A percentile compares a stretch with the other conserved stretches of the same genome.
Evolutionary conservation across 2,888 invertebrate species (phyloP).

Genomic region (Hartigia nigra): DNA sequence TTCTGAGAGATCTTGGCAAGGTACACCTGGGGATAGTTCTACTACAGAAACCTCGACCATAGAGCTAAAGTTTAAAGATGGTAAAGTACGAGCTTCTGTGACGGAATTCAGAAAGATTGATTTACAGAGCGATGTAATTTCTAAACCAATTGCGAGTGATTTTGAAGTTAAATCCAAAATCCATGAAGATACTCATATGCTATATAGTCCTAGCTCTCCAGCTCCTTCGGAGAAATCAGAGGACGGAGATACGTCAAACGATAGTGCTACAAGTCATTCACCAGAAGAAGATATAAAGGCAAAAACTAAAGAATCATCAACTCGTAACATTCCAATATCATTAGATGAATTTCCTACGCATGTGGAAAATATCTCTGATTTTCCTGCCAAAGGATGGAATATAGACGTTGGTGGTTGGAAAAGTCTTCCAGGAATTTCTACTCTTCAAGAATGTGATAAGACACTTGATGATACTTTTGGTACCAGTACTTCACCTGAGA

Average conservation of each 20-base stretch:
- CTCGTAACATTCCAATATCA: slow-evolving; percentile 18
- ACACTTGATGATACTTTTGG: neutral
- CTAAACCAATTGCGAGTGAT: slow-evolving; percentile 15
- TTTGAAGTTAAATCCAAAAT: slow-evolving; percentile 30
- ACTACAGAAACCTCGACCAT: neutral
- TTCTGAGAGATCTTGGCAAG: neutral
- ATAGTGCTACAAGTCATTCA: neutral
- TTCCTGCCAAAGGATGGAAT: neutral
- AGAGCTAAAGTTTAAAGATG: neutral
- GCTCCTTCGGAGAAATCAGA: slow-evolving; percentile 56
- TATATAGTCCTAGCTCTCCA: slow-evolving; percentile 58
- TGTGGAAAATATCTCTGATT: neutral
- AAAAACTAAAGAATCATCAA: slow-evolving; percentile 12
- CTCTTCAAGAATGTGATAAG: neutral
- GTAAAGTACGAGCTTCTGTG: neutral
- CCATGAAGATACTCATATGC: slow-evolving; percentile 34
- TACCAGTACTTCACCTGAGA: neutral
- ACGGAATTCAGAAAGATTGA: neutral
- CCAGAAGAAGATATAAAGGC: neutral
- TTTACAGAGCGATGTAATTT: neutral
- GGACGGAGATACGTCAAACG: slow-evolving; percentile 19
- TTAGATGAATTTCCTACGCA: slow-evolving; percentile 14
- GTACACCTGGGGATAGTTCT: neutral
- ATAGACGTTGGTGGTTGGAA: neutral
- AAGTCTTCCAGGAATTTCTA: neutral